Percentiles rank a stretch among this genome's conserved stretches.
Conservation (phyloP, 2,797 vertebrate species). For the Sphaeramia orbicularis region DNA sequence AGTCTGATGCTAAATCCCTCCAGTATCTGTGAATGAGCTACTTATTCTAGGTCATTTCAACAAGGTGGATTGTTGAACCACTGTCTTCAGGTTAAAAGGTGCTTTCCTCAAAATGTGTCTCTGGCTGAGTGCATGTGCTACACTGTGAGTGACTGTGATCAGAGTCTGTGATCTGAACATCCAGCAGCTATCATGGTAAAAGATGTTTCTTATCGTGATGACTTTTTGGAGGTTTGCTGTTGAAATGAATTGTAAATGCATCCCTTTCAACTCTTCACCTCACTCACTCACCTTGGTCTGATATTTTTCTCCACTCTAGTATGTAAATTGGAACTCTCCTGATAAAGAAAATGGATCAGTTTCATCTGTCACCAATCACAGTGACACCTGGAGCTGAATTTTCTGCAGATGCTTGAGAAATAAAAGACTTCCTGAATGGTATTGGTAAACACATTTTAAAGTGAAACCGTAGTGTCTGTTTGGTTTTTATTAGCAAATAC, state of each 20-base stretch:
- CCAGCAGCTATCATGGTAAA: constrained; percentile 20
- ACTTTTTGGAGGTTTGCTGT: not conserved
- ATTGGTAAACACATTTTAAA: constrained; percentile 7
- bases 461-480: constrained; percentile 22
- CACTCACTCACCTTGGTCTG: constrained; percentile 1
- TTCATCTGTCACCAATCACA: constrained; percentile 4
- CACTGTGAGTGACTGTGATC: constrained; percentile 9
- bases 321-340: not conserved
- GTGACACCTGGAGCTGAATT: not conserved
- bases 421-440: constrained; percentile 12
- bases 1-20: constrained; percentile 22
- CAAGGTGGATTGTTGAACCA: constrained; percentile 13
- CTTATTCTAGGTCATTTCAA: constrained; percentile 18
- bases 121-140: not conserved
- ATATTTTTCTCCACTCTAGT: not conserved
- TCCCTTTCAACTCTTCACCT: constrained; percentile 8
- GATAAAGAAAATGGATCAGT: not conserved
- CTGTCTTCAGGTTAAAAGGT: constrained; percentile 14
- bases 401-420: constrained; percentile 7
- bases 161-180: constrained; percentile 9
- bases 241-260: constrained; percentile 4
- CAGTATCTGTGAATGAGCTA: constrained; percentile 24
- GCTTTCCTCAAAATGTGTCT: constrained; percentile 5
- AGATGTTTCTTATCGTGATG: constrained; percentile 16
- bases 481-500: constrained; percentile 29